These are phyloP conservation scores for Mus spretus DNA, from an alignment of 2,797 vertebrate species.

Conservation along the genomic window DNA sequence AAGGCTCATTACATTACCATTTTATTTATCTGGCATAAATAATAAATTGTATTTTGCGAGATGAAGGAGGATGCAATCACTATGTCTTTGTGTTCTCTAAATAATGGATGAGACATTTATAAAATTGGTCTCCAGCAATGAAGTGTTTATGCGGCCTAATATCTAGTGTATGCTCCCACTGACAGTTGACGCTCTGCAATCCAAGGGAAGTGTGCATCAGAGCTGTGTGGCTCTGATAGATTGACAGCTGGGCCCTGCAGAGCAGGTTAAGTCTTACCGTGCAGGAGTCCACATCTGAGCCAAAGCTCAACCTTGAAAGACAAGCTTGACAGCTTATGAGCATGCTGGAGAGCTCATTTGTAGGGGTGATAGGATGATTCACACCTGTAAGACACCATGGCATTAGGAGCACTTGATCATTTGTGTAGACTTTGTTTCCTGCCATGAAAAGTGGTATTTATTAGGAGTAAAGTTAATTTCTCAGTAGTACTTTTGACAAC, in stretches of 20 bases:
- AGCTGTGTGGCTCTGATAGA: neutral
- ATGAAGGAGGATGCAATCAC: neutral
- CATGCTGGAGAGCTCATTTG: constrained; percentile 33
- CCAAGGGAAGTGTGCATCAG: neutral
- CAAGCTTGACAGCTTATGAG: constrained; percentile 48
- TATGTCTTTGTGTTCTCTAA: constrained; percentile 37
- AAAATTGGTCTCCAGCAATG: constrained; percentile 43
- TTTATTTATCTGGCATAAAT: neutral
- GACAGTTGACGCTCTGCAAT: neutral
- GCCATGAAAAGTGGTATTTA: constrained; percentile 61
- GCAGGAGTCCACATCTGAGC: neutral
- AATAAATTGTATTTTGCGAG: constrained; percentile 50
- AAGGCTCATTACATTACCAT: neutral
- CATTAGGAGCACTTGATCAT: constrained; percentile 42
- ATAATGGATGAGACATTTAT: constrained; percentile 34
- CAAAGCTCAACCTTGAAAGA: constrained; percentile 63
- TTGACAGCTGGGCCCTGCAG: neutral
- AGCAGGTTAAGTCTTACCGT: constrained; percentile 23
- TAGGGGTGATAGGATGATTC: neutral
- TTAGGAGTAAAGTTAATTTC: constrained; percentile 56
- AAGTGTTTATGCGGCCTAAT: constrained; percentile 26
- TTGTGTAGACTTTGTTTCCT: neutral
- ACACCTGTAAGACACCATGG: neutral
- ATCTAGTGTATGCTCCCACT: neutral
- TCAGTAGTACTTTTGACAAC: neutral